A percentile compares a stretch with the other conserved stretches of the same genome.
phyloP scores from a whole-genome alignment of 2,113 vertebrate genomes.

The Coracopsis vasa region DNA sequence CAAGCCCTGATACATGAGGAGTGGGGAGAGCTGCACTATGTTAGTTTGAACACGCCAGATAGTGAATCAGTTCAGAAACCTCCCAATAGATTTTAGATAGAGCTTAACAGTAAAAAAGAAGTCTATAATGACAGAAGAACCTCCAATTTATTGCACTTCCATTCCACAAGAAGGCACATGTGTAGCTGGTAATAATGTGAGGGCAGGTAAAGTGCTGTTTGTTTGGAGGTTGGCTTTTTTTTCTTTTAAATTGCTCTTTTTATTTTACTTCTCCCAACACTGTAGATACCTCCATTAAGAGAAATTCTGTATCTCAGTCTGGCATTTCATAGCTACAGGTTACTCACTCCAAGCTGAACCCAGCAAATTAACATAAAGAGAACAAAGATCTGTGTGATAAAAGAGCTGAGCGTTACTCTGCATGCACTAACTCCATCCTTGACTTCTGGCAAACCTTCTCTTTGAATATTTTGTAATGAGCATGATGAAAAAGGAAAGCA shows the following conservation, averaged over 20 bases:
- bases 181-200: neutral
- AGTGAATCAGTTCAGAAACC: neutral
- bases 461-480: neutral
- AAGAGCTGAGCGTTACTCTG: neutral
- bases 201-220: neutral
- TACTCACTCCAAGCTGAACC: neutral
- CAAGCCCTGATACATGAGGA: neutral
- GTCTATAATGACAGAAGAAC: neutral
- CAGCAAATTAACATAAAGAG: neutral
- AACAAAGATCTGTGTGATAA: neutral
- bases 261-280: neutral
- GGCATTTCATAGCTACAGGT: neutral
- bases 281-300: neutral
- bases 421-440: neutral
- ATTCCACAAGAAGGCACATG: neutral
- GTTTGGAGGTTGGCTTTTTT: neutral
- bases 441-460: neutral
- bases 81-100: neutral
- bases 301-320: neutral
- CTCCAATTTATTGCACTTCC: neutral
- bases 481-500: neutral
- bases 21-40: neutral
- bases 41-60: neutral
- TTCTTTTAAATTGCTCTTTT: neutral
- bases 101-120: neutral